These are phyloP conservation scores for Malaclemys terrapin DNA, from an alignment of 2,113 vertebrate genomes.

Conservation along the genomic window DNA sequence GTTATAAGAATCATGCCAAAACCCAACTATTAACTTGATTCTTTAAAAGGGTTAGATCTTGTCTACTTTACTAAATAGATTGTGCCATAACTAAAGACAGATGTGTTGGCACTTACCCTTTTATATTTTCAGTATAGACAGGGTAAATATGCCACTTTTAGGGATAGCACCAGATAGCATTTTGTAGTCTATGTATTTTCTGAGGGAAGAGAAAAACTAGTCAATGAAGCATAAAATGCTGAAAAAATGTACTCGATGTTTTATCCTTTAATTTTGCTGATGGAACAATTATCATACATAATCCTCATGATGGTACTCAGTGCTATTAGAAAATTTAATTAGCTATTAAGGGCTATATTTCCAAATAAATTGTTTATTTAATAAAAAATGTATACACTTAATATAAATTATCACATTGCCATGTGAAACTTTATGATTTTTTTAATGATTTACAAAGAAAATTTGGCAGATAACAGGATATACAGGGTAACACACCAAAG, in stretches of 20 bases:
- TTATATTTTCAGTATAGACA: not conserved
- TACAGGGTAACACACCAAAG: not conserved
- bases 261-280: conserved; percentile 75
- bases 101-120: not conserved
- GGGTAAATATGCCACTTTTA: not conserved
- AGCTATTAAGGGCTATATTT: conserved; percentile 66
- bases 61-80: not conserved
- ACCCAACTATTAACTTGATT: not conserved
- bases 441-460: not conserved
- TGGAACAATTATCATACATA: conserved; percentile 66
- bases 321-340: conserved; percentile 77
- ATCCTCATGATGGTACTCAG: conserved; percentile 56
- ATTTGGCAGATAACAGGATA: not conserved
- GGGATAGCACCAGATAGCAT: not conserved
- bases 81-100: not conserved
- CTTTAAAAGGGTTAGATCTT: not conserved
- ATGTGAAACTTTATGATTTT: conserved; percentile 23
- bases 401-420: conserved; percentile 45
- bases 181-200: not conserved
- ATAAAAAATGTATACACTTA: conserved; percentile 59
- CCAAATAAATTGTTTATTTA: conserved; percentile 67
- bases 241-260: conserved; percentile 45
- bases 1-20: not conserved
- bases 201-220: conserved; percentile 27
- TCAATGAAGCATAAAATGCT: conserved; percentile 58